Evolutionary conservation across 2,113 vertebrate genomes (phyloP), one percentile per base, ranked within the genome.

Genomic region (Etheostoma cragini): DNA sequence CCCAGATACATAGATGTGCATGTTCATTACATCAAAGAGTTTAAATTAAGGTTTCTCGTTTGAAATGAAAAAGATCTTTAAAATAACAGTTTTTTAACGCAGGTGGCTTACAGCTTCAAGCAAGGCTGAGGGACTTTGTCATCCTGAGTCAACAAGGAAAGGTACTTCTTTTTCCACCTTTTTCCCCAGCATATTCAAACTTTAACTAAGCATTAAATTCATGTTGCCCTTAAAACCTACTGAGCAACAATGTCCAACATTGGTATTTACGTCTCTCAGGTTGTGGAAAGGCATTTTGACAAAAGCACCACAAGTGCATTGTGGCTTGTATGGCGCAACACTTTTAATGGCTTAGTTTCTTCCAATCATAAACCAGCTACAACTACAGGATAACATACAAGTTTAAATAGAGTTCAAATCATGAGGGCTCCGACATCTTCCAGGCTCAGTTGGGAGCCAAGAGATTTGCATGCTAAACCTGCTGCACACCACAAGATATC

Each of bases 21-120:
- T 78, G 63, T 90, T 88, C 76, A 53, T 70, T 56, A 78, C 66
- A 87, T 83, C 84, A 92, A 89, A 91, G 72, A 76, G 10, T 76
- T 87, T 81, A 83, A 90, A 89, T 78, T 54, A 84, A 76, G 80
- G 76, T 65, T 80, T 78, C 60, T 81, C 30, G 70, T 82, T 84
- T 71, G 38, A 68, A 81, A 56, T 81, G 26, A 83, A 85, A 78
- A 74, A 1, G 4, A 54, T 78, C 53, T 81, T 81, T 69, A 68
- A 65, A 68, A 60, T 49, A 84, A 82, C 53, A 22, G 7, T 52
- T 71, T 58, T 81, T 49, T 45, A 21, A 78, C 13, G 46, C 24
- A 19, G 61, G 49, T 49, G 22, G 49, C 66, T 72, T 5, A 60
- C 16, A 74, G 65, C 64, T 77, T 76, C 10, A 45, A 68, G 35